Conservation (phyloP, 64 coral and sea anemone genomes). For the Anthopleura sola region DNA sequence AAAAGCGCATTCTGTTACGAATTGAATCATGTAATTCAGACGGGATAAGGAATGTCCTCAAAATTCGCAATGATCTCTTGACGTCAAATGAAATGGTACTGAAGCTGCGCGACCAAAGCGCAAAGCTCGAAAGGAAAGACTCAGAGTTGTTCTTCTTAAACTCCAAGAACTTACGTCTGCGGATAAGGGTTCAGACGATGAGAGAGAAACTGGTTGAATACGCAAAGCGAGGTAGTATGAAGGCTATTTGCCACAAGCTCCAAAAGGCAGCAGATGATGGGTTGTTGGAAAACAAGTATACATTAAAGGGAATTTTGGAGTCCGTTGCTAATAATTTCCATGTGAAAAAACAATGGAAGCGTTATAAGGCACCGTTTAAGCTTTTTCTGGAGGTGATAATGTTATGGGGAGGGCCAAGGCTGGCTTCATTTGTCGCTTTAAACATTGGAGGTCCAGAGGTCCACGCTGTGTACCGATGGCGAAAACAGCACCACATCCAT, state of each 20-base stretch:
- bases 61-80: too few species aligned
- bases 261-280: not conserved
- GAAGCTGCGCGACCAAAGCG: not conserved
- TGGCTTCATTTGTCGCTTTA: not conserved
- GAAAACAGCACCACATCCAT: not conserved
- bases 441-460: not conserved
- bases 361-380: not conserved
- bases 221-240: not conserved
- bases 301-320: not conserved
- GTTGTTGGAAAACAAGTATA: not conserved
- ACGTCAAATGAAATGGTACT: too few species aligned
- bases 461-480: not conserved
- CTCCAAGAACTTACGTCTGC: not conserved
- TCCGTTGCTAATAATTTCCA: not conserved
- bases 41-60: too few species aligned
- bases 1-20: not conserved
- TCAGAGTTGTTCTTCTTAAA: not conserved
- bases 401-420: not conserved
- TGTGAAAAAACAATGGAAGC: not conserved
- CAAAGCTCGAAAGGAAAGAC: not conserved
- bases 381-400: not conserved
- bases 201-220: not conserved
- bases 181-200: not conserved
- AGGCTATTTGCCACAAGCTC: not conserved
- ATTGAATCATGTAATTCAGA: not conserved